Evolutionary conservation across 2,888 invertebrate genomes (phyloP), one percentile per base, ranked within the genome.

Genomic region (Cataglyphis altisquamis): DNA sequence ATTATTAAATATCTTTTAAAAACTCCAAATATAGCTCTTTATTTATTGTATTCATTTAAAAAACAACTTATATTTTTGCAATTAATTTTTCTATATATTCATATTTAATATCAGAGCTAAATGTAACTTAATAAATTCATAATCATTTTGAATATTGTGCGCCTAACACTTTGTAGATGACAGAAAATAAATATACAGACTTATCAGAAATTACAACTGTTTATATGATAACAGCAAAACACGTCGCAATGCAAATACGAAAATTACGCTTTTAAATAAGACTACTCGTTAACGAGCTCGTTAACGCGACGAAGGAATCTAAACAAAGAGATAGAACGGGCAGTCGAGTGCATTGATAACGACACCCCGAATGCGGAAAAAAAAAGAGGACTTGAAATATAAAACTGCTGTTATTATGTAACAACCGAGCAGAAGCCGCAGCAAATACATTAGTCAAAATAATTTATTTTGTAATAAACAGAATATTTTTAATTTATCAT

Each of bases 221-320:
- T 39, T 60, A 39, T 32, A 21, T n/a, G 57, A 80, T 63, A 64
- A 80, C 36, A 45, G 25, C 39, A 10, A 4, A 60, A 41, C 21
- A 21, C 48, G 57, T 64, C 32, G 77, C 32, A 78, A 57, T 52
- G 82, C 67, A 45, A 25, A 5, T 12, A 77, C 52, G 41, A 60
- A 62, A 82, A 78, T 10, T 62, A 62, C 9, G 67, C 57, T 75
- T 67, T 67, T 60, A 62, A 67, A 29, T 83, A 83, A 83, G 55
- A 60, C 45, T 67, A 78, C 48, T 62, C 68, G 62, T 62, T 83
- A 83, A 83, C 82, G 48, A 83, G 67, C 82, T 83, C 78, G 62
- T 78, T 78, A 83, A 77, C 77, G 63, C 39, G 78, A 36, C 52
- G 39, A 1, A 63, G 29, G n/a, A 29, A 45, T 63, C 62, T 41